Conservation (phyloP, 2,888 invertebrate genomes). For the Thecophora atra region DNA sequence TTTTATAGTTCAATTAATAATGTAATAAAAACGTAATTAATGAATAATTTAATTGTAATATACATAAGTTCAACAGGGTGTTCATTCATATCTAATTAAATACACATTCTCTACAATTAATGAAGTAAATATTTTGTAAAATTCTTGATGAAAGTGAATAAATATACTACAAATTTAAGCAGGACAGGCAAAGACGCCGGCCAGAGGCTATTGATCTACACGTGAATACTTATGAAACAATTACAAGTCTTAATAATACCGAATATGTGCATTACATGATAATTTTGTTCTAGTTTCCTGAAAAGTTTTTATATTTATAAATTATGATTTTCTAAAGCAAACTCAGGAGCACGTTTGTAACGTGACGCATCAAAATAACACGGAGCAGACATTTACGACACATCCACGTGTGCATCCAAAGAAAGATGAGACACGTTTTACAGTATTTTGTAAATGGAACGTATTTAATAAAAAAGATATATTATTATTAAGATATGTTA, state of each 20-base stretch:
- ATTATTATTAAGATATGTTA: too few species aligned
- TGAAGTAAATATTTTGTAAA: too few species aligned
- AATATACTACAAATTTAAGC: not conserved
- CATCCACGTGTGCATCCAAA: not conserved
- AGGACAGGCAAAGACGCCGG: not conserved
- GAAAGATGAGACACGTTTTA: not conserved
- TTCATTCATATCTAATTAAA: too few species aligned
- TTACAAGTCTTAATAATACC: too few species aligned
- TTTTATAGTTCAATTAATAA: too few species aligned
- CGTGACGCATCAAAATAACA: not conserved
- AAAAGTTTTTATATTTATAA: not conserved
- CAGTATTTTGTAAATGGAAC: conserved; percentile 32
- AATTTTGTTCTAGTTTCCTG: not conserved
- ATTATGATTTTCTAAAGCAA: not conserved
- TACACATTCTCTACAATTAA: too few species aligned
- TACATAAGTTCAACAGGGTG: too few species aligned
- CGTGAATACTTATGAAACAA: too few species aligned
- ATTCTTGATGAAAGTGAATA: too few species aligned
- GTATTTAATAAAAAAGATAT: not conserved
- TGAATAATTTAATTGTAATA: not conserved
- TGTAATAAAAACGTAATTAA: too few species aligned
- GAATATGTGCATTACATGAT: too few species aligned
- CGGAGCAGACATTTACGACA: not conserved
- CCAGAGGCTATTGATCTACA: too few species aligned
- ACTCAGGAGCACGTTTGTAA: not conserved